A percentile compares a stretch with the other conserved stretches of the same genome.
Conservation (phyloP, 2,113 vertebrate species). For the Vicugna pacos region DNA sequence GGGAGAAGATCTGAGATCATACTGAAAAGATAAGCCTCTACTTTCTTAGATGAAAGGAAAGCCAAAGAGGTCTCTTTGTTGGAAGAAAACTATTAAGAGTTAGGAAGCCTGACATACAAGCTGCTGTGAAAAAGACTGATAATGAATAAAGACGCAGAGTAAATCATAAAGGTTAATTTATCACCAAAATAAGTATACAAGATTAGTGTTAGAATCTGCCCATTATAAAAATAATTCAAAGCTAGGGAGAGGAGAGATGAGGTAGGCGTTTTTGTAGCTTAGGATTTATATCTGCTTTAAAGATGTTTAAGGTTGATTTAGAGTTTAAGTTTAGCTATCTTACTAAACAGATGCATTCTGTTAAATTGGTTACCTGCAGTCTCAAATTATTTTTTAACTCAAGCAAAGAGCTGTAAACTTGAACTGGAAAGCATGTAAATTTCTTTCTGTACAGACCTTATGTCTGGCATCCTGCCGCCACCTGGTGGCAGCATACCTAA, state of each 20-base stretch:
- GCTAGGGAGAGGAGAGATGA: not conserved
- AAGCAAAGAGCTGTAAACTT: not conserved
- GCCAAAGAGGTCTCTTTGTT: not conserved
- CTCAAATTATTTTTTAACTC: conserved; percentile 54
- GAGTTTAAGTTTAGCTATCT: conserved; percentile 62
- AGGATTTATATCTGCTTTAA: conserved; percentile 54
- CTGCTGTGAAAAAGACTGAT: not conserved
- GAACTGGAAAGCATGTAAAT: not conserved
- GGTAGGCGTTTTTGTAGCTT: conserved; percentile 16
- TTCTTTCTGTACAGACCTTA: not conserved
- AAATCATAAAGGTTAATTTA: conserved; percentile 15
- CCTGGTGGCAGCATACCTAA: conserved; percentile 76
- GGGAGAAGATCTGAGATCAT: not conserved
- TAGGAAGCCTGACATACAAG: conserved; percentile 35
- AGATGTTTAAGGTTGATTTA: conserved; percentile 59
- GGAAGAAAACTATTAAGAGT: conserved; percentile 41
- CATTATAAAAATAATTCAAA: conserved; percentile 46
- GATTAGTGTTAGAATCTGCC: not conserved
- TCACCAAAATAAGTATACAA: not conserved
- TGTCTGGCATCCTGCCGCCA: conserved; percentile 68
- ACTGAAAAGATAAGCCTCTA: not conserved
- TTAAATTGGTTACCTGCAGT: conserved; percentile 33
- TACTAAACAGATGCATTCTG: conserved; percentile 9
- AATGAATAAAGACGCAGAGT: not conserved
- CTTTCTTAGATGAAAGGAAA: not conserved